A percentile compares a stretch with the other conserved stretches of the same genome.
phyloP scores from a whole-genome alignment of 2,113 vertebrate species.

The Microtus richardsoni region DNA sequence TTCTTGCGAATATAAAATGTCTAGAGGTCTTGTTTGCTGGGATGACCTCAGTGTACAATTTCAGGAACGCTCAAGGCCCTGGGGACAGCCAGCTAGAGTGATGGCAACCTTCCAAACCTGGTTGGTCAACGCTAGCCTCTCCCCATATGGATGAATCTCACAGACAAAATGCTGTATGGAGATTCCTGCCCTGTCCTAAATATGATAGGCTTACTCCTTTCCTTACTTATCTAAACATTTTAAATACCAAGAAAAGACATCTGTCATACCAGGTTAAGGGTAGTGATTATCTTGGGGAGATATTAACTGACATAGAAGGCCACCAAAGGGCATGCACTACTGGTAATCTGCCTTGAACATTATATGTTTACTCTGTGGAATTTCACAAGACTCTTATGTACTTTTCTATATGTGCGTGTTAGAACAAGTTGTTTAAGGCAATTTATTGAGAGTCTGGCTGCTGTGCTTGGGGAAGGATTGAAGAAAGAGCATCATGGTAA shows the following conservation, averaged over 20 bases:
- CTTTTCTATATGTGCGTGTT: background rate
- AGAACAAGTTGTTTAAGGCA: background rate
- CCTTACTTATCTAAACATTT: background rate
- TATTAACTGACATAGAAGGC: background rate
- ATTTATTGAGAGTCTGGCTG: background rate
- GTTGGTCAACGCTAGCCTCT: background rate
- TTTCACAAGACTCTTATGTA: background rate
- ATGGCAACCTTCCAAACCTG: background rate
- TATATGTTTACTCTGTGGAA: background rate
- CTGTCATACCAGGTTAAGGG: background rate
- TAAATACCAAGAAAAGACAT: background rate
- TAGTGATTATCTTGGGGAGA: background rate
- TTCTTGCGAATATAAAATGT: slow-evolving; percentile 22
- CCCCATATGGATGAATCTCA: background rate
- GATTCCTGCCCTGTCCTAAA: background rate
- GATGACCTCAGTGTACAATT: background rate
- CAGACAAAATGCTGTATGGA: background rate
- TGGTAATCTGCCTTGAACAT: background rate
- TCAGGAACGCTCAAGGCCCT: background rate
- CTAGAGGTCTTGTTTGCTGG: slow-evolving; percentile 43
- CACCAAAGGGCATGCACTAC: fast-evolving
- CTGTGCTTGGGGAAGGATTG: background rate
- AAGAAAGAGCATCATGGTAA: background rate
- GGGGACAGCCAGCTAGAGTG: background rate
- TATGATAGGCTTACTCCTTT: background rate